phyloP scores from a whole-genome alignment of 2,113 vertebrate species.

The Mola mola region DNA sequence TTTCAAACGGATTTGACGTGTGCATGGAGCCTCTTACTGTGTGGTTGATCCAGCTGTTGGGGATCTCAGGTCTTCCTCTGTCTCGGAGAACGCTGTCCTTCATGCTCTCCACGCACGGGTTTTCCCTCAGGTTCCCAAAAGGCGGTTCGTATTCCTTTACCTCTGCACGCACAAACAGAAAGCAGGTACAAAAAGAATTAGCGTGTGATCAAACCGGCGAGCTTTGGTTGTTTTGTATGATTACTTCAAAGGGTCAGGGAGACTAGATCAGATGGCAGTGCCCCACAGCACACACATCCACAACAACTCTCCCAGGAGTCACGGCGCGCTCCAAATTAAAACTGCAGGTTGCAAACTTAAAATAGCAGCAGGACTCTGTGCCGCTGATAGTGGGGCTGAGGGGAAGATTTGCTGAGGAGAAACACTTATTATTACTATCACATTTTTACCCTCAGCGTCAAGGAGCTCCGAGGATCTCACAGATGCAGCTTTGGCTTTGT shows the following conservation, averaged over 20 bases:
- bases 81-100: slow-evolving; percentile 96
- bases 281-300: slow-evolving; percentile 28
- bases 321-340: slow-evolving; percentile 43
- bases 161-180: slow-evolving; percentile 79
- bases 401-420: slow-evolving; percentile 45
- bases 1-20: not conserved
- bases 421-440: slow-evolving; percentile 52
- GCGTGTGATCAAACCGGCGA: not conserved
- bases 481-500: slow-evolving; percentile 36
- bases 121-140: slow-evolving; percentile 93
- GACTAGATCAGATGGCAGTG: slow-evolving; percentile 28
- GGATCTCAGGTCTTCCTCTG: slow-evolving; percentile 91
- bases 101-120: slow-evolving; percentile 98
- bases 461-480: slow-evolving; percentile 43
- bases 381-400: slow-evolving; percentile 29
- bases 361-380: slow-evolving; percentile 44
- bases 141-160: slow-evolving; percentile 97
- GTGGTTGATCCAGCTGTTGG: slow-evolving; percentile 91
- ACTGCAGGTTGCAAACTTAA: slow-evolving; percentile 58
- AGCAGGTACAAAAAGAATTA: not conserved
- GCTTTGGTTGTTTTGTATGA: not conserved
- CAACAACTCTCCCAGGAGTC: slow-evolving; percentile 46
- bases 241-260: slow-evolving; percentile 2
- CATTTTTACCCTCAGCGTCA: slow-evolving; percentile 34
- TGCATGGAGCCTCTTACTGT: slow-evolving; percentile 78